phyloP scores from a whole-genome alignment of 2,113 vertebrate species.

The Hydrolagus affinis region DNA sequence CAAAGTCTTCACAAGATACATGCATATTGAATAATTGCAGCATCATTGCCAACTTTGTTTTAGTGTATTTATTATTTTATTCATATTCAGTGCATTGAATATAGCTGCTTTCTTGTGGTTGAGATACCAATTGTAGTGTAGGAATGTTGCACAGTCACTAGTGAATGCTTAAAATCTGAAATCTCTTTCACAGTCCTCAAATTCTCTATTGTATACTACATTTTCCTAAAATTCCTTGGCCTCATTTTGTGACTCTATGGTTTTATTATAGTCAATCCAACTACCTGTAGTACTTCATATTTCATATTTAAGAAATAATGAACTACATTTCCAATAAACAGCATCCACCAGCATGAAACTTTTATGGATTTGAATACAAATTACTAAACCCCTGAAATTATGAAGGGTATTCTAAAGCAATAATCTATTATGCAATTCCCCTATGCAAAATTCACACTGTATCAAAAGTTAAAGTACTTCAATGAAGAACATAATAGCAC shows the following conservation, averaged over 20 bases:
- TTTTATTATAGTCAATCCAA: not conserved
- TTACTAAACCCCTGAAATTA: no score
- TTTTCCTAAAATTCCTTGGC: not conserved
- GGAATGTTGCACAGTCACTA: not conserved
- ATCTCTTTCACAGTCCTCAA: not conserved
- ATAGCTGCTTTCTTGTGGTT: not conserved
- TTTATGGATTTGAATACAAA: no score
- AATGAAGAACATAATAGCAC: no score
- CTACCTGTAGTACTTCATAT: not conserved
- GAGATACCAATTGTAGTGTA: not conserved
- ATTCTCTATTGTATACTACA: no score
- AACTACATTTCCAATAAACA: not conserved
- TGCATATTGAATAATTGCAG: not conserved
- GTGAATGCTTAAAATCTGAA: not conserved
- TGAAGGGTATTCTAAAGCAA: no score
- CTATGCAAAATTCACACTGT: no score
- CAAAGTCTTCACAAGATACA: not conserved
- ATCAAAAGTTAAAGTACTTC: no score
- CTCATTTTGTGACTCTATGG: not conserved
- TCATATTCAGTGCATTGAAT: not conserved
- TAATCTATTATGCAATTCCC: no score
- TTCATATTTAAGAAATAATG: not conserved
- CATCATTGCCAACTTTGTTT: not conserved
- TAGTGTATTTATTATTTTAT: slow-evolving; percentile 5
- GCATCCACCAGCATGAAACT: not conserved